These are phyloP conservation scores for Porites evermanni DNA, from an alignment of 92 coral and sea anemone species.

Conservation along the genomic window DNA sequence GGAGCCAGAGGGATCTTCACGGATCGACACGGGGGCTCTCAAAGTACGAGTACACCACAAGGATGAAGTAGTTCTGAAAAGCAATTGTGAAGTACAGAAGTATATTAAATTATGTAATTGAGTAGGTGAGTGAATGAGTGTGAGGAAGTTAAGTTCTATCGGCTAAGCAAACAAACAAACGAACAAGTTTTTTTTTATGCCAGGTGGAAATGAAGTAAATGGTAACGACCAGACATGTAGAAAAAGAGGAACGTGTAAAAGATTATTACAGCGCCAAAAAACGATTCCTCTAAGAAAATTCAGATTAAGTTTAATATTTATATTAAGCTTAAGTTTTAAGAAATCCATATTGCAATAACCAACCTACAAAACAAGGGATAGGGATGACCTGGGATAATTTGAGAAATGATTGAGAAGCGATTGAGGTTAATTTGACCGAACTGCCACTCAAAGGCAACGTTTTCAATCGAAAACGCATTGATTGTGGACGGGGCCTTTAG, in stretches of 20 bases:
- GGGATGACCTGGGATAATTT: too few species aligned
- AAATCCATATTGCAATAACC: neutral
- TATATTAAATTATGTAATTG: too few species aligned
- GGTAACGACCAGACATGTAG: neutral
- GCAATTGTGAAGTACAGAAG: neutral
- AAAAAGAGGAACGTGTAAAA: neutral
- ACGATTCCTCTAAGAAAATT: slow-evolving; percentile 7
- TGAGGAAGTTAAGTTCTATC: too few species aligned
- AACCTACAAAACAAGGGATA: neutral
- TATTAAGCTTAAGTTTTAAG: neutral
- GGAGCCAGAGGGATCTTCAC: slow-evolving; percentile 28
- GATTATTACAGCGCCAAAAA: slow-evolving; percentile 13
- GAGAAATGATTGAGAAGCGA: too few species aligned
- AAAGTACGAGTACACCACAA: slow-evolving; percentile 24
- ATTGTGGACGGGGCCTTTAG: too few species aligned
- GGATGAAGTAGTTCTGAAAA: slow-evolving; percentile 22
- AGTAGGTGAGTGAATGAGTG: too few species aligned
- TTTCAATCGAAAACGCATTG: too few species aligned
- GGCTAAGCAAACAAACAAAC: too few species aligned
- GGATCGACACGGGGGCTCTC: slow-evolving; percentile 8
- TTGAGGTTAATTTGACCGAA: too few species aligned
- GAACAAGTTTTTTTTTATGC: neutral
- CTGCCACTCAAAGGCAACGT: too few species aligned
- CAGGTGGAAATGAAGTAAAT: slow-evolving; percentile 2
- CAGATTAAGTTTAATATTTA: neutral